Base-by-base conservation (phyloP, 2,888 invertebrate genomes). In the Dryobota labecula region DNA sequence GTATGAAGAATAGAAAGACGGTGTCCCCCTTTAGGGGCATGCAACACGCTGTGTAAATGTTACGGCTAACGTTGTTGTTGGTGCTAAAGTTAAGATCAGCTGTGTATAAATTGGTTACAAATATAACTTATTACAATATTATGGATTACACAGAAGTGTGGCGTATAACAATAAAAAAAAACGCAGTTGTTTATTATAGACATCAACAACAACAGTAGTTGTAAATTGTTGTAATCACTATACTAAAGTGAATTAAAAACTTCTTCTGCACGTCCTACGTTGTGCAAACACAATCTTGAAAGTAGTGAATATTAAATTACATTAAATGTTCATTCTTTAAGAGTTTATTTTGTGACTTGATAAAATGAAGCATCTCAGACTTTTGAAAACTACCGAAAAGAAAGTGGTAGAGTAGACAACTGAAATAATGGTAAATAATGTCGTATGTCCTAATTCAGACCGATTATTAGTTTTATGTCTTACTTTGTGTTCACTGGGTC, bases 171-270 rank as follows among this genome's bases (percentile, higher is more conserved):
- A 68, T 18, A 2, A 0, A 13, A 41, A 18, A 13, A 11, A 41
- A 2, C 2, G 18, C 20, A 5, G 11, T 4, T 33, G 20, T 41
- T 54, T 18, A 33, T 33, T 43, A n/a, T 20, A 41, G 11, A 47
- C 41, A 76, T 47, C 53, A 56, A 77, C 70, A 56, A 33, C 69
- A 56, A 36, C 47, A 68, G 33, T 76, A 68, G 77, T 47, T 76
- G 70, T 36, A 56, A n/a, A n/a, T n/a, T n/a, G n/a, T 68, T 41
- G 68, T 54, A 36, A 56, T 54, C 38, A 67, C n/a, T 53, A 8
- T 67, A 54, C 18, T 41, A 36, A 49, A 56, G 2, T 27, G 20
- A 36, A 47, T 33, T 3, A 20, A n/a, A 33, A 27, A 7, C 33
- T 6, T 61, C 36, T 27, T 36, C 15, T 38, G 41, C 11, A 43